A percentile compares a stretch with the other conserved stretches of the same genome.
Evolutionary conservation across 2,888 invertebrate species (phyloP).

Genomic region (Microplitis manilae): DNA sequence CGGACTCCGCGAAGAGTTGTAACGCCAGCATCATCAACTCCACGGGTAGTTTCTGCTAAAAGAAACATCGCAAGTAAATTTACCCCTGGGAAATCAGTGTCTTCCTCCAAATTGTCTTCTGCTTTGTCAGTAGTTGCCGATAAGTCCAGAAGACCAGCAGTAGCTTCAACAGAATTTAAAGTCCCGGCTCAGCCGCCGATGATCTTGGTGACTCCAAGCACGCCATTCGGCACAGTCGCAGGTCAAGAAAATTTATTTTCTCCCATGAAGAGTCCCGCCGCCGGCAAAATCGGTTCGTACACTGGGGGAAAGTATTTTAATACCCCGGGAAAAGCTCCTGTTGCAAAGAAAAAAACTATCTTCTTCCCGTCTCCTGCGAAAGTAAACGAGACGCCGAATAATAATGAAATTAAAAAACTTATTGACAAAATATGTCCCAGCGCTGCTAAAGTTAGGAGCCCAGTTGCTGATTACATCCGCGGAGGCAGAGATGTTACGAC

Average conservation of each 20-base stretch:
- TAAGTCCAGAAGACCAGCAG: not conserved
- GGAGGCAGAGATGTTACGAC: conserved; percentile 58
- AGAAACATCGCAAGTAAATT: not conserved
- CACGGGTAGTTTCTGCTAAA: not conserved
- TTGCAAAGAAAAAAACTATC: conserved; percentile 40
- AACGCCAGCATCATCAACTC: not conserved
- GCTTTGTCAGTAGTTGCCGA: not conserved
- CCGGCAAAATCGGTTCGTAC: not conserved
- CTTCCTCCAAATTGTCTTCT: not conserved
- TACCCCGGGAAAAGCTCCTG: conserved; percentile 58
- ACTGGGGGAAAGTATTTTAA: conserved; percentile 49
- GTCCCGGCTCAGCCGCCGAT: not conserved
- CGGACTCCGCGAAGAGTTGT: not conserved
- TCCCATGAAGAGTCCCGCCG: not conserved
- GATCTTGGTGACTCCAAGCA: not conserved
- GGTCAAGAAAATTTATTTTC: not conserved
- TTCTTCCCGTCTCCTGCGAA: conserved; percentile 50
- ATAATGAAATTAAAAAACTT: not conserved
- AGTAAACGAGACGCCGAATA: not conserved
- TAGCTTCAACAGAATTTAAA: not conserved
- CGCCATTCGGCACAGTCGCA: not conserved
- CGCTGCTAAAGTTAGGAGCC: conserved; percentile 58
- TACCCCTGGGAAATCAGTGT: not conserved
- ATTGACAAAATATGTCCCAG: conserved; percentile 25
- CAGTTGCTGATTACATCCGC: conserved; percentile 62